A percentile compares a stretch with the other conserved stretches of the same genome.
These are phyloP conservation scores for Protodeltote pygarga DNA, from an alignment of 2,888 invertebrate genomes.

Conservation along the genomic window DNA sequence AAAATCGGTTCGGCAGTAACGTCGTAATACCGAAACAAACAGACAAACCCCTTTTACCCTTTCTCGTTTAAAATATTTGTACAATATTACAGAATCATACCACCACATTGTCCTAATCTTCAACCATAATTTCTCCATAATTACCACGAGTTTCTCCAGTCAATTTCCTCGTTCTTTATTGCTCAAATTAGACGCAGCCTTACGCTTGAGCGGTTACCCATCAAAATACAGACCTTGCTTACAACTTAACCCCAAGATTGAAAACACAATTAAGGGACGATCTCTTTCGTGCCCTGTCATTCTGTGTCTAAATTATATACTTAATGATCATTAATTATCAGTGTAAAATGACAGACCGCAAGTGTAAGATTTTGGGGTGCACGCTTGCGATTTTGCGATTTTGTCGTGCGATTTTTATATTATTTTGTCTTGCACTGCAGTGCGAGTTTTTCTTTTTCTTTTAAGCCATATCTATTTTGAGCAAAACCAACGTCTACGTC, in stretches of 20 bases:
- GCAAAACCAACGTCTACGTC: background rate
- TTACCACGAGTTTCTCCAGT: slow-evolving; percentile 8
- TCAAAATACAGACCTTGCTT: slow-evolving; percentile 29
- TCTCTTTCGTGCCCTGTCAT: slow-evolving; percentile 27
- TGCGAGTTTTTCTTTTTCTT: background rate
- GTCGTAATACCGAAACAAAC: too few relatives aligned
- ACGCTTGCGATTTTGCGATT: slow-evolving; percentile 11
- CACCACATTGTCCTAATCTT: too few relatives aligned
- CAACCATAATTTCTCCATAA: slow-evolving; percentile 11
- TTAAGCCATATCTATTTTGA: background rate
- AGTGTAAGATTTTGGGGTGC: background rate
- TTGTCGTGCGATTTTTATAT: background rate
- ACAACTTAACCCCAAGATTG: slow-evolving; percentile 29
- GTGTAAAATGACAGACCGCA: slow-evolving; percentile 24
- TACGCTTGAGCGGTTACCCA: slow-evolving; percentile 31
- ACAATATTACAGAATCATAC: too few relatives aligned
- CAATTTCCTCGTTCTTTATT: slow-evolving; percentile 11
- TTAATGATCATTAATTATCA: slow-evolving; percentile 43
- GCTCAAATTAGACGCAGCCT: slow-evolving; percentile 23
- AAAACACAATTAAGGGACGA: slow-evolving; percentile 27
- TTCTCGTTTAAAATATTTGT: too few relatives aligned
- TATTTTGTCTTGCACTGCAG: background rate
- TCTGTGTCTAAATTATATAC: slow-evolving; percentile 27
- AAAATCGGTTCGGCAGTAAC: too few relatives aligned
- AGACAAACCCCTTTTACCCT: too few relatives aligned